phyloP scores from a whole-genome alignment of 2,797 vertebrate species.

The Malurus leucopterus region DNA sequence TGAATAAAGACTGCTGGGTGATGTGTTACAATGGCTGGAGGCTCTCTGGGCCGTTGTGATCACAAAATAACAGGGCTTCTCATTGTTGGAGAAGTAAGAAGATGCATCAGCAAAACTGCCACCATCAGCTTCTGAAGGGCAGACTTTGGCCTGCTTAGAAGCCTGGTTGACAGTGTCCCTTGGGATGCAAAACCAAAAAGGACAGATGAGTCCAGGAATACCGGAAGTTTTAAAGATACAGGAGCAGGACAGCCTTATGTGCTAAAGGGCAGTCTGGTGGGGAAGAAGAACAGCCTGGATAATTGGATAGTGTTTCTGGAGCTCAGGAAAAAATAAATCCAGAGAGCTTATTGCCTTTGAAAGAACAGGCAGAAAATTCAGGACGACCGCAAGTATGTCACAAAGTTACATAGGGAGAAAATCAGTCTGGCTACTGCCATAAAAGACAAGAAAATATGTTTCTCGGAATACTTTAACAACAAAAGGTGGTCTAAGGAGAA shows the following conservation, averaged over 20 bases:
- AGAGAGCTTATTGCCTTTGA: background rate
- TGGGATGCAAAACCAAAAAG: background rate
- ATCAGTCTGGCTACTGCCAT: background rate
- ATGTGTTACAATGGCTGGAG: background rate
- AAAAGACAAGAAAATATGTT: background rate
- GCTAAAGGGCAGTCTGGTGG: accelerated
- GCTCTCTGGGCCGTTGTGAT: background rate
- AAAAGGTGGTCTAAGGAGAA: too few relatives aligned
- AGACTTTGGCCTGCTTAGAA: background rate
- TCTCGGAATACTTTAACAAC: too few relatives aligned
- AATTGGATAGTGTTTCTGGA: background rate
- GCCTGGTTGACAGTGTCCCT: background rate
- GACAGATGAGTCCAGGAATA: background rate
- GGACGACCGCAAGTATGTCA: too few relatives aligned
- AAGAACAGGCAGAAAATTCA: background rate
- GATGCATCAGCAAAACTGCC: accelerated
- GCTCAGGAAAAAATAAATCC: too few relatives aligned
- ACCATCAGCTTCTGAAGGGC: background rate
- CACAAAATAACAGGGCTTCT: background rate
- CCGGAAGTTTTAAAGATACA: background rate
- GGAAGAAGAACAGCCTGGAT: background rate
- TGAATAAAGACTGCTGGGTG: background rate
- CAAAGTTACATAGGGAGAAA: background rate
- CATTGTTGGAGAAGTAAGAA: accelerated
- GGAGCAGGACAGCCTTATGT: background rate